Evolutionary conservation across 37 sponge, comb jelly and placozoan species (phyloP).

Genomic region (Cliona cf. orientalis): DNA sequence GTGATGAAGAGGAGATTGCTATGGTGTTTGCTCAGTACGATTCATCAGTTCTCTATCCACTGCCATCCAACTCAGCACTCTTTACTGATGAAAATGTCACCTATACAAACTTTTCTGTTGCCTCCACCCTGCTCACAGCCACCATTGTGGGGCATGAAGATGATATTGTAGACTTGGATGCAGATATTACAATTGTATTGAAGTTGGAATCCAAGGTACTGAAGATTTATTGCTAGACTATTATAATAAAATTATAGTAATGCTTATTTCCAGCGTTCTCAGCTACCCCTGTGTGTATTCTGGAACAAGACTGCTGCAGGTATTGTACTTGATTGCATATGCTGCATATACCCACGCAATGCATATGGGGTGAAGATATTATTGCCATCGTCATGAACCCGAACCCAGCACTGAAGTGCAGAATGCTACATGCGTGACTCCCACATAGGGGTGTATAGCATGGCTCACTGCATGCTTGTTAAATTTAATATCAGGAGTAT

Average conservation of each 20-base stretch:
- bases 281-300: conserved; percentile 30
- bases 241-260: background rate
- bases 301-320: conserved; percentile 27
- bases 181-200: conserved; percentile 4
- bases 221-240: background rate
- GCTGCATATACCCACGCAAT: too few species aligned
- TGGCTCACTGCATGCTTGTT: too few species aligned
- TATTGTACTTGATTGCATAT: too few species aligned
- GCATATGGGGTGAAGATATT: too few species aligned
- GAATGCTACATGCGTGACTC: too few species aligned
- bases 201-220: conserved; percentile 5
- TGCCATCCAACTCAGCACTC: background rate
- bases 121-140: conserved; percentile 14
- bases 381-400: too few species aligned
- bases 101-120: background rate
- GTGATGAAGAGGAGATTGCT: too few species aligned
- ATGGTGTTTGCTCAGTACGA: conserved; percentile 11
- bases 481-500: too few species aligned
- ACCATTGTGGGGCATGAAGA: background rate
- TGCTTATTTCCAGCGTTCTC: conserved; percentile 9
- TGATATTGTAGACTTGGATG: background rate
- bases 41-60: conserved; percentile 5
- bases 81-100: background rate
- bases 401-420: too few species aligned
- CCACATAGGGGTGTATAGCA: too few species aligned